phyloP scores from a whole-genome alignment of 2,797 vertebrate species.

The Rallus crepitans region DNA sequence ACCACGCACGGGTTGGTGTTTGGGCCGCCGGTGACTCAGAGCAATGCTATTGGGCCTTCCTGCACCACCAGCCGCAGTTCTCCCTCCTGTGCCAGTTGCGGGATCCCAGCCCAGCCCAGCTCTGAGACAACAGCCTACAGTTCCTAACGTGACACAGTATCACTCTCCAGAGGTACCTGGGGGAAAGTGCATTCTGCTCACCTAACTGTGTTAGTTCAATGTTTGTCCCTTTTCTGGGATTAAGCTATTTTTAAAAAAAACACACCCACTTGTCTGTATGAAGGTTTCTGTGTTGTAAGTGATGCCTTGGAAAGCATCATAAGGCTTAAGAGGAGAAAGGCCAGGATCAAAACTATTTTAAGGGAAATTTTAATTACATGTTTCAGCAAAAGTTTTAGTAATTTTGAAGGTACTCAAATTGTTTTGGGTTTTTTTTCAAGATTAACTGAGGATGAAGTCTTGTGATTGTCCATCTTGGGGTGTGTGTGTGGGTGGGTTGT shows the following conservation, averaged over 20 bases:
- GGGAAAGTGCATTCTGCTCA: conserved; percentile 44
- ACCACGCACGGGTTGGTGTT: neutral
- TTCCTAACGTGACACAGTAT: conserved; percentile 25
- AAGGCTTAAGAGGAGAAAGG: neutral
- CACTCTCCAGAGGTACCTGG: conserved; percentile 18
- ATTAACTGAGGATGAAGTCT: neutral
- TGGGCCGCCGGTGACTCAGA: neutral
- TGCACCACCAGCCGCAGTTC: neutral
- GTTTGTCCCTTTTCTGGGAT: conserved; percentile 25
- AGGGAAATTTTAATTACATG: neutral
- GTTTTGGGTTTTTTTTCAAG: neutral
- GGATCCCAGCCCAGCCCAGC: neutral
- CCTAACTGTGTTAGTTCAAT: conserved; percentile 27
- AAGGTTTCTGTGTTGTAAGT: neutral
- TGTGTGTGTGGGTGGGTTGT: too few species aligned
- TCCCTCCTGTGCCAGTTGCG: neutral
- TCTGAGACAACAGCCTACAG: neutral
- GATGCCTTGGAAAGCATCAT: too few species aligned
- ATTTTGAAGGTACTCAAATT: neutral
- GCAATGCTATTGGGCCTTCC: neutral
- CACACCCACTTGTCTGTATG: neutral
- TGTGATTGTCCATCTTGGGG: neutral
- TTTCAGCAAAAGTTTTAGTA: neutral
- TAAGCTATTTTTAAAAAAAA: neutral
- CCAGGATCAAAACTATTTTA: neutral